Percentiles rank a stretch among this genome's conserved stretches.
Conservation (phyloP, 2,888 invertebrate species). For the Drosophila formosana region DNA sequence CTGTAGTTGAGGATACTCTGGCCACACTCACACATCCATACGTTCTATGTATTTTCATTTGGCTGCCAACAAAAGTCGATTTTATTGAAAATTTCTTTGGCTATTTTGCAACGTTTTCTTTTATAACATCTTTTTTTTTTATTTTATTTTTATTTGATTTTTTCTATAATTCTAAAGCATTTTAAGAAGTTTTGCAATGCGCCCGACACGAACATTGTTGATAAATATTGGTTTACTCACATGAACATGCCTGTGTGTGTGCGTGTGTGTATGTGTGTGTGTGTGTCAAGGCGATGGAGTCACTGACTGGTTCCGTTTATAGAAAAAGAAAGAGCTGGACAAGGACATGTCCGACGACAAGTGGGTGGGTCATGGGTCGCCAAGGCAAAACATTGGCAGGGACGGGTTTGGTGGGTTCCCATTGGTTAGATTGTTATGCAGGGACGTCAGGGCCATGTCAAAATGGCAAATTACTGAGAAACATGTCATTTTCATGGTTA, state of each 20-base stretch:
- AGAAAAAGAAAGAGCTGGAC: constrained; percentile 35
- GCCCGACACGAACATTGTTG: constrained; percentile 71
- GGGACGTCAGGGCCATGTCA: constrained; percentile 62
- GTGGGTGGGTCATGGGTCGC: constrained; percentile 40
- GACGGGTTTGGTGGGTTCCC: constrained; percentile 7
- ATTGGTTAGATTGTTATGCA: constrained; percentile 49
- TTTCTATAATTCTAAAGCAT: constrained; percentile 71
- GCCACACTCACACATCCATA: constrained; percentile 10
- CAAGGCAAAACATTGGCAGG: constrained; percentile 13
- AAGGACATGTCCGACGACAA: constrained; percentile 61
- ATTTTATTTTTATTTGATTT: constrained; percentile 66
- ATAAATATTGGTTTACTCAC: constrained; percentile 74
- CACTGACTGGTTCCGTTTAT: constrained; percentile 29
- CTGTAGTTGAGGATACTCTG: constrained; percentile 9
- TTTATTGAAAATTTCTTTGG: constrained; percentile 67
- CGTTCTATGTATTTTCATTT: constrained; percentile 58
- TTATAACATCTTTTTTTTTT: constrained; percentile 38
- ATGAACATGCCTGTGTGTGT: constrained; percentile 16
- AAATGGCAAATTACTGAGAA: constrained; percentile 78
- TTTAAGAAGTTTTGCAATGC: constrained; percentile 74
- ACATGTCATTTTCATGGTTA: constrained; percentile 82
- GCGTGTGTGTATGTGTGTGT: neutral
- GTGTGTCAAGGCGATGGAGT: constrained; percentile 14
- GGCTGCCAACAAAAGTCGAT: constrained; percentile 75
- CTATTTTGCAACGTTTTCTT: constrained; percentile 56